phyloP scores from a whole-genome alignment of 64 coral and sea anemone species.

The Montipora capricornis region DNA sequence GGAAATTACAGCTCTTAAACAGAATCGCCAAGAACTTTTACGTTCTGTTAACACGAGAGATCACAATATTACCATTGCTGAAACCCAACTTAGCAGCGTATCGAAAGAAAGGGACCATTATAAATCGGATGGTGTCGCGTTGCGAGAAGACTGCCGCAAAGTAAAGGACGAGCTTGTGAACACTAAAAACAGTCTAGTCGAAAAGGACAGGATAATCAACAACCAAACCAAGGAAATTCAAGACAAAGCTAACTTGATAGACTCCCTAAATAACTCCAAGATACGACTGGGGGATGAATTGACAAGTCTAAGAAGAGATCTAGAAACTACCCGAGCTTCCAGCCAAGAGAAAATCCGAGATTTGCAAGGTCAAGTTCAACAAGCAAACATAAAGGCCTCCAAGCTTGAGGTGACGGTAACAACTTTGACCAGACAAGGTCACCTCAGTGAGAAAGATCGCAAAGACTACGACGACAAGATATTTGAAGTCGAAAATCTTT shows the following conservation, averaged over 20 bases:
- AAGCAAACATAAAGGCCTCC: slow-evolving; percentile 68
- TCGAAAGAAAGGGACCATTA: slow-evolving; percentile 84
- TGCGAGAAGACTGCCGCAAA: slow-evolving; percentile 79
- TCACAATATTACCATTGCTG: slow-evolving; percentile 71
- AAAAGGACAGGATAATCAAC: slow-evolving; percentile 73
- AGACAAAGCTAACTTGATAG: slow-evolving; percentile 84
- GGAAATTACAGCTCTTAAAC: slow-evolving; percentile 58
- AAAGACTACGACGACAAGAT: slow-evolving; percentile 78
- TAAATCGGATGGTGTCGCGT: slow-evolving; percentile 53
- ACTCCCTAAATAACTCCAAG: slow-evolving; percentile 83
- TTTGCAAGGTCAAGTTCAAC: slow-evolving; percentile 82
- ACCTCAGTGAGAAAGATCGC: slow-evolving; percentile 63
- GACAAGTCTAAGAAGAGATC: slow-evolving; percentile 78
- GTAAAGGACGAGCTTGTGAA: slow-evolving; percentile 83
- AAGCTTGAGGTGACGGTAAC: slow-evolving; percentile 78
- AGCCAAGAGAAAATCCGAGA: slow-evolving; percentile 88
- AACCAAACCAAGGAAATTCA: slow-evolving; percentile 82
- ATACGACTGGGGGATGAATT: slow-evolving; percentile 74
- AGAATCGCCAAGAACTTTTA: slow-evolving; percentile 72
- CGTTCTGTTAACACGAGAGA: slow-evolving; percentile 74
- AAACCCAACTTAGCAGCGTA: slow-evolving; percentile 67
- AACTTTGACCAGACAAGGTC: slow-evolving; percentile 61
- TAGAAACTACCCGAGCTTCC: slow-evolving; percentile 76
- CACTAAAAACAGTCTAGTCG: slow-evolving; percentile 74
- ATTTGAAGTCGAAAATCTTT: slow-evolving; percentile 77